Evolutionary conservation across 1,140 invertebrate species (phyloP).

Genomic region (Octopus bimaculoides): DNA sequence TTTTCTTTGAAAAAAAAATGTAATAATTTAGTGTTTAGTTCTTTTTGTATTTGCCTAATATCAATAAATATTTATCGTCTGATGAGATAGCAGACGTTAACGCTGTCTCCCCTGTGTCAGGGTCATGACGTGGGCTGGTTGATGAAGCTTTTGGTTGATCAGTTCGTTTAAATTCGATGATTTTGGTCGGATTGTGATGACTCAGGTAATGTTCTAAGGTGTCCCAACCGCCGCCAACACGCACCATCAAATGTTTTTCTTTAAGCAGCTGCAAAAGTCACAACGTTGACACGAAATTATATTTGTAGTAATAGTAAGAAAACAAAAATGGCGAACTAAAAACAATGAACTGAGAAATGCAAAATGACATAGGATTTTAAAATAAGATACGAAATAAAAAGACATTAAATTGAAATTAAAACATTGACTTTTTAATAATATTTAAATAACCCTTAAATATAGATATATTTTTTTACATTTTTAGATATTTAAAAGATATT

Average conservation of each 20-base stretch:
- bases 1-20: neutral
- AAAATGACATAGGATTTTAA: no score
- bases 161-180: conserved; percentile 41
- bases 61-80: conserved; percentile 1
- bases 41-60: neutral
- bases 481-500: no score
- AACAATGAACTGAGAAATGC: no score
- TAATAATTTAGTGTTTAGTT: neutral
- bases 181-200: conserved; percentile 87
- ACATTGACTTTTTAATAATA: no score
- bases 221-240: conserved; percentile 96
- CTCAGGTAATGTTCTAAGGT: conserved; percentile 92
- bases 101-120: neutral
- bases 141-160: conserved; percentile 9
- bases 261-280: conserved; percentile 41
- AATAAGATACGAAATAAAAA: no score
- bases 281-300: no score
- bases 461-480: no score
- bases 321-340: neutral
- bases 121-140: neutral
- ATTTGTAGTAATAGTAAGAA: neutral
- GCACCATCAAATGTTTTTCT: conserved; percentile 86
- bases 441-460: no score
- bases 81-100: neutral
- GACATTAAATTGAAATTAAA: no score